A percentile compares a stretch with the other conserved stretches of the same genome.
These are phyloP conservation scores for Mus caroli DNA, from an alignment of 2,797 vertebrate genomes.

Conservation along the genomic window DNA sequence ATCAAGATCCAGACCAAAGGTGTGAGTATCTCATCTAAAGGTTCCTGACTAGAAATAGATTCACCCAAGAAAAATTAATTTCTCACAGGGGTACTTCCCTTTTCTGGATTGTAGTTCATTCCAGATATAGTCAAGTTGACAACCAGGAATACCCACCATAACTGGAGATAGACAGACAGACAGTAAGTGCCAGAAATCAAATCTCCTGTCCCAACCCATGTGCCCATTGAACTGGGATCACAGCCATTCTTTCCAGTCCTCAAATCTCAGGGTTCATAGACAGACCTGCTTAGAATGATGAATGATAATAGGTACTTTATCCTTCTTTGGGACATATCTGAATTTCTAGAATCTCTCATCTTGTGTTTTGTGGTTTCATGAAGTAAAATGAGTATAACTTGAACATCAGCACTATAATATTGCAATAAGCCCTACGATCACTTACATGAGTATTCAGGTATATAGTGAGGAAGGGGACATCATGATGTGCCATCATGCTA, in stretches of 20 bases:
- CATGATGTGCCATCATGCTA: background rate
- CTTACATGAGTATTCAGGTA: background rate
- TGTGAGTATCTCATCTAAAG: background rate
- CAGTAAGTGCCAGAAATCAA: background rate
- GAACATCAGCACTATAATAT: background rate
- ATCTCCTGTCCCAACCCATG: background rate
- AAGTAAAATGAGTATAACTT: background rate
- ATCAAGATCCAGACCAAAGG: background rate
- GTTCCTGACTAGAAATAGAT: background rate
- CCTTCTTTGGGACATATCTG: background rate
- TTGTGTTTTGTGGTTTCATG: background rate
- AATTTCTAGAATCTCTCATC: too few relatives aligned
- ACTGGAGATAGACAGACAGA: background rate
- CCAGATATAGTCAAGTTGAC: background rate
- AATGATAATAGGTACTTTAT: background rate
- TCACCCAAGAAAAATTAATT: background rate
- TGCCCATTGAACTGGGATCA: background rate
- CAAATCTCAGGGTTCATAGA: background rate
- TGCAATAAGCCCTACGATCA: background rate
- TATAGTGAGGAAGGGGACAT: background rate
- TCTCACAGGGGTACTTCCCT: background rate
- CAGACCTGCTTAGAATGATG: background rate
- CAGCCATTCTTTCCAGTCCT: background rate
- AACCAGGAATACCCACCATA: background rate
- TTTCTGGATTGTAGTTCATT: background rate